phyloP scores from a whole-genome alignment of 2,797 vertebrate genomes.

The Huso huso region DNA sequence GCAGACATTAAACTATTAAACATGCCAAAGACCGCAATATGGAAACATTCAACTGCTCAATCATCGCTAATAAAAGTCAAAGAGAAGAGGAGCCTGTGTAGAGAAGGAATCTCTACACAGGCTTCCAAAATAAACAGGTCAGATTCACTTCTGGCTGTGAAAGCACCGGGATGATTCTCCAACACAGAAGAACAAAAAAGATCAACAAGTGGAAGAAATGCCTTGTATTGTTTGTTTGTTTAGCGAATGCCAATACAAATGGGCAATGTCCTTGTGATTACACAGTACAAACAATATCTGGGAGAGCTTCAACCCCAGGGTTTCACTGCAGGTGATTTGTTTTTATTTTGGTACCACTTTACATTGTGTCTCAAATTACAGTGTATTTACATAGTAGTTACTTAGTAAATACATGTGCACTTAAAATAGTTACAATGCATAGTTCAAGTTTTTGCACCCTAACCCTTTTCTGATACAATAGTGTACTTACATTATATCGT shows the following conservation, averaged over 20 bases:
- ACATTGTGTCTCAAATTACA: too few species aligned
- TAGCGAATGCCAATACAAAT: conserved; percentile 3
- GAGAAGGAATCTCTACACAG: conserved; percentile 33
- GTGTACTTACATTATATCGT: too few species aligned
- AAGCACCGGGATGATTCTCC: conserved; percentile 20
- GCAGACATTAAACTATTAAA: conserved; percentile 23
- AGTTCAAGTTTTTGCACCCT: too few species aligned
- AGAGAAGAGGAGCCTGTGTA: too few species aligned
- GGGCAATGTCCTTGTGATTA: not conserved
- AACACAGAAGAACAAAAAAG: conserved; percentile 13
- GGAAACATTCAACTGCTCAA: conserved; percentile 18
- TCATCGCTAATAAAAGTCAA: conserved; percentile 36
- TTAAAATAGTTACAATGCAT: too few species aligned
- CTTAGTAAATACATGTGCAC: too few species aligned
- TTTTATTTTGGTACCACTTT: too few species aligned
- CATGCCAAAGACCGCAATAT: conserved; percentile 17
- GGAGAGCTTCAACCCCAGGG: too few species aligned
- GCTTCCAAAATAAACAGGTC: conserved; percentile 49
- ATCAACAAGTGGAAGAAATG: conserved; percentile 16
- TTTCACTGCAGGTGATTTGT: too few species aligned
- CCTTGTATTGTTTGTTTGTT: not conserved
- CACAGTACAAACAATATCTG: not conserved
- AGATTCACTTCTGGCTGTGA: conserved; percentile 39
- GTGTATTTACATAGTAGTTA: too few species aligned
- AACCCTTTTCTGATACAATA: too few species aligned